Evolutionary conservation across 2,888 invertebrate species (phyloP).

Genomic region (Meteorus colon): DNA sequence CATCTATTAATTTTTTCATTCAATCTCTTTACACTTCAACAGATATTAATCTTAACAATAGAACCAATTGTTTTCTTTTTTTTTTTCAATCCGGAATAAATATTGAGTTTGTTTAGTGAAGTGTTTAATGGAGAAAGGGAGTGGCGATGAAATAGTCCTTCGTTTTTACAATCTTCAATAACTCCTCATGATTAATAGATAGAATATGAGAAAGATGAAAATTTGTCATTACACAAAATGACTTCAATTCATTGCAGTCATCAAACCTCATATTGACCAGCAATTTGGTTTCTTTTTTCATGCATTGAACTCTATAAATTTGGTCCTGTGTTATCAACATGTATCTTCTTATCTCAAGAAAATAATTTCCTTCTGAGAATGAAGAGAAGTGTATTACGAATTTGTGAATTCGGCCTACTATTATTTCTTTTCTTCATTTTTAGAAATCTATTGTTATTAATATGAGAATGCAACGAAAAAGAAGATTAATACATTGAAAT

Average conservation of each 20-base stretch:
- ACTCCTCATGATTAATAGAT: too few species aligned
- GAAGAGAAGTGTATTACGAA: too few species aligned
- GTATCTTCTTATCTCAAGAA: conserved; percentile 1
- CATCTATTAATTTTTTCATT: neutral
- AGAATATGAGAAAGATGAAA: too few species aligned
- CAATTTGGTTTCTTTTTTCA: neutral
- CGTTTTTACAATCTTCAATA: too few species aligned
- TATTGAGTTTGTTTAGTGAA: neutral
- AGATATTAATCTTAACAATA: conserved; percentile 11
- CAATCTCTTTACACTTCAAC: neutral
- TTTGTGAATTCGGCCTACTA: too few species aligned
- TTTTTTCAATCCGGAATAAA: neutral
- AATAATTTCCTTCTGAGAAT: neutral
- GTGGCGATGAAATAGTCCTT: neutral
- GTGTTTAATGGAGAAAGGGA: neutral
- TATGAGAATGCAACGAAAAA: neutral
- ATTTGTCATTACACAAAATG: neutral
- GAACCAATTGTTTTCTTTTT: neutral
- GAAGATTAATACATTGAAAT: neutral
- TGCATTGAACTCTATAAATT: conserved; percentile 17
- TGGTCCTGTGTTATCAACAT: conserved; percentile 27
- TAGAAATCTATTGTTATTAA: too few species aligned
- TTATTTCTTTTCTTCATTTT: too few species aligned
- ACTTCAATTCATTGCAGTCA: neutral
- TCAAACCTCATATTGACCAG: neutral